These are phyloP conservation scores for Platalea minor DNA, from an alignment of 2,797 vertebrate genomes.

Conservation along the genomic window DNA sequence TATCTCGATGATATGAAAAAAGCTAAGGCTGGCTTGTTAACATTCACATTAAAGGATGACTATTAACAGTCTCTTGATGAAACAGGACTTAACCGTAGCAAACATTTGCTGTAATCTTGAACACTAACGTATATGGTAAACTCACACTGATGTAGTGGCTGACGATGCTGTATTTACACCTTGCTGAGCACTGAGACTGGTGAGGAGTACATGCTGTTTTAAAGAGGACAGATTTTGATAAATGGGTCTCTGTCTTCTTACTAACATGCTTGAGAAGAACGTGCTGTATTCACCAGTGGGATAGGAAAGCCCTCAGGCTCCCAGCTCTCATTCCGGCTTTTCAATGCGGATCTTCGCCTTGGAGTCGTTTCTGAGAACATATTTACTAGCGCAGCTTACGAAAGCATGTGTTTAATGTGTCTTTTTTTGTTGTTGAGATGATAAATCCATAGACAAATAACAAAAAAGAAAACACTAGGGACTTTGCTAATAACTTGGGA, in stretches of 20 bases:
- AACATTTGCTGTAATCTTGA: background rate
- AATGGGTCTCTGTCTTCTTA: slow-evolving; percentile 17
- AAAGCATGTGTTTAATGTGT: slow-evolving; percentile 20
- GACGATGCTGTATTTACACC: background rate
- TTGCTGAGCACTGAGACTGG: background rate
- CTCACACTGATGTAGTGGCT: background rate
- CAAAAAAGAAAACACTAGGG: background rate
- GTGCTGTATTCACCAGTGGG: background rate
- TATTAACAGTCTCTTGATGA: background rate
- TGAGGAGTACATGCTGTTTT: background rate
- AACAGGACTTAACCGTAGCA: background rate
- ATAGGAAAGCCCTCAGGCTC: slow-evolving; percentile 33
- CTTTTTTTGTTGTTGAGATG: background rate
- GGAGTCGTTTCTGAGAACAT: background rate
- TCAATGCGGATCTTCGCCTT: background rate
- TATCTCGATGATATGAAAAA: fast-evolving
- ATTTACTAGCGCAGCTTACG: background rate
- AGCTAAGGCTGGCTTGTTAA: background rate
- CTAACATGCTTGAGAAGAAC: background rate
- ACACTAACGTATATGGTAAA: background rate
- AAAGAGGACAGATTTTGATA: slow-evolving; percentile 22
- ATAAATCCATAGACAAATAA: background rate
- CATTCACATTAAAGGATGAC: background rate
- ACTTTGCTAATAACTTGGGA: background rate
- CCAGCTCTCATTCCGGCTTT: background rate